Percentiles rank a stretch among this genome's conserved stretches.
These are phyloP conservation scores for Saguinus imperator DNA, from an alignment of 2,113 vertebrate genomes.

Conservation along the genomic window DNA sequence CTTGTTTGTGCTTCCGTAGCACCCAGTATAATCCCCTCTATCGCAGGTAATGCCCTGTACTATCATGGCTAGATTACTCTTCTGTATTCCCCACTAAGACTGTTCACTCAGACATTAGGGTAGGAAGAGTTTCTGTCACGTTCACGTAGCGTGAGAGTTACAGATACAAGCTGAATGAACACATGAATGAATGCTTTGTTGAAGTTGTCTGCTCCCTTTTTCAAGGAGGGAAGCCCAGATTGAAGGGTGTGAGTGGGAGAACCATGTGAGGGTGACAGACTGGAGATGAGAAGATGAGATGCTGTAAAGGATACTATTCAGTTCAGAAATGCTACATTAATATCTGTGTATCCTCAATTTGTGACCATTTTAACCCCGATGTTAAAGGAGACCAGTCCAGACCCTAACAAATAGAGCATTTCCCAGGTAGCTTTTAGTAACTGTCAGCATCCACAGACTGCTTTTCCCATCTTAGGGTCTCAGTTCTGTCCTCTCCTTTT, in stretches of 20 bases:
- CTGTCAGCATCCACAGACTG: neutral
- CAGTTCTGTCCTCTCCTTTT: neutral
- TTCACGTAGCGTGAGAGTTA: neutral
- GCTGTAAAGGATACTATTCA: neutral
- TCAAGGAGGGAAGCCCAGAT: neutral
- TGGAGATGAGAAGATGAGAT: neutral
- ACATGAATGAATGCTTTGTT: neutral
- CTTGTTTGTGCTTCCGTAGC: rapidly evolving
- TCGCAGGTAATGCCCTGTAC: too few species aligned
- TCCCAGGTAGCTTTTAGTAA: neutral
- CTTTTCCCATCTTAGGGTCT: neutral
- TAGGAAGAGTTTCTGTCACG: neutral
- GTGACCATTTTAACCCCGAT: neutral
- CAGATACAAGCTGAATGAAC: neutral
- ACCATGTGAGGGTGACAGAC: neutral
- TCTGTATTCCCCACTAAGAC: neutral
- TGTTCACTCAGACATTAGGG: neutral
- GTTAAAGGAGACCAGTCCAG: neutral
- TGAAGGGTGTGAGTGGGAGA: neutral
- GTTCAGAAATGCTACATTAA: neutral
- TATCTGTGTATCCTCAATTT: neutral
- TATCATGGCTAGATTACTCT: neutral
- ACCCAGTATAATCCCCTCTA: rapidly evolving
- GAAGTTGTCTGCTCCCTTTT: neutral
- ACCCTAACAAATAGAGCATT: neutral